Percentiles rank a stretch among this genome's conserved stretches.
Conservation (phyloP, 1,140 invertebrate species). For the Ditylenchus dipsaci region DNA sequence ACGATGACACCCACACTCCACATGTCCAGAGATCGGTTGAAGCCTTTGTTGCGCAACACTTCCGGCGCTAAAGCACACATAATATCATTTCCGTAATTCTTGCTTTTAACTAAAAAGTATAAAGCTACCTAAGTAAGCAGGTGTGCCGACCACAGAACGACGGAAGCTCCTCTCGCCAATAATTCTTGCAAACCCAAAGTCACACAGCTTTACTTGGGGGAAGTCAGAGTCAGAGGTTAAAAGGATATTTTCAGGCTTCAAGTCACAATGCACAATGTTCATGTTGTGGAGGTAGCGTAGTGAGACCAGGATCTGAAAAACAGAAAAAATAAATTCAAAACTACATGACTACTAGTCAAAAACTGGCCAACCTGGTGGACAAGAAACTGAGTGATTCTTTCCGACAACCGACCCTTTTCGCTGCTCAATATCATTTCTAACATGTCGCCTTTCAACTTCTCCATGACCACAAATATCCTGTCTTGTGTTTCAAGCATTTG, state of each 20-base stretch:
- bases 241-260: constrained; percentile 74
- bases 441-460: constrained; percentile 80
- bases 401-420: constrained; percentile 39
- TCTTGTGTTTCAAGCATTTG: constrained; percentile 97
- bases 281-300: constrained; percentile 94
- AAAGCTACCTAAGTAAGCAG: constrained; percentile 60
- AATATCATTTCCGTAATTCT: neutral
- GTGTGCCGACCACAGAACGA: constrained; percentile 79
- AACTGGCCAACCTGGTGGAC: constrained; percentile 61
- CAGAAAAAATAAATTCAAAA: neutral
- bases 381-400: constrained; percentile 51
- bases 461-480: constrained; percentile 69
- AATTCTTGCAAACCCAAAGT: constrained; percentile 96
- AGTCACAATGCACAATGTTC: constrained; percentile 66
- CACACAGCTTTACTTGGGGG: constrained; percentile 75
- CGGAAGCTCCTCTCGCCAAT: constrained; percentile 97
- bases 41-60: constrained; percentile 84
- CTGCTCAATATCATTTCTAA: constrained; percentile 90
- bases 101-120: neutral
- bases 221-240: constrained; percentile 42
- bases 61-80: constrained; percentile 73
- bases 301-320: constrained; percentile 78
- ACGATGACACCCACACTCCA: constrained; percentile 99
- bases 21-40: constrained; percentile 96
- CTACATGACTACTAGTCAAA: neutral